These are phyloP conservation scores for Amphibalanus amphitrite DNA, from an alignment of 1,140 invertebrate species.

Conservation along the genomic window DNA sequence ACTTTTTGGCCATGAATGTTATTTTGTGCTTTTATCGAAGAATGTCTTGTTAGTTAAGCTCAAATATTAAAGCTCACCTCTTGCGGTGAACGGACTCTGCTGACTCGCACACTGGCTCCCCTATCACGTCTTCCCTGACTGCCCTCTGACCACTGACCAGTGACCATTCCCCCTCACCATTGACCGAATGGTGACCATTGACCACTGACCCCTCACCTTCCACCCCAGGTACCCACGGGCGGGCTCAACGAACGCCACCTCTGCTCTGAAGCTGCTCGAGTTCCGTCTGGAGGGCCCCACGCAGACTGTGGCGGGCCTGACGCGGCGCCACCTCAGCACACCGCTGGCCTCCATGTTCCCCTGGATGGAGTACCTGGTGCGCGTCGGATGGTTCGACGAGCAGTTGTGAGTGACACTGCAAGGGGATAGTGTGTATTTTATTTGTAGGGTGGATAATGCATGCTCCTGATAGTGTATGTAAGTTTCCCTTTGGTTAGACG, in stretches of 20 bases:
- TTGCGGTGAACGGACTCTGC: too few species aligned
- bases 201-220: too few species aligned
- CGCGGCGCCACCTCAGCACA: slow-evolving; percentile 49
- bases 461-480: slow-evolving; percentile 6
- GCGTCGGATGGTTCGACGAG: slow-evolving; percentile 81
- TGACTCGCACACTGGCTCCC: too few species aligned
- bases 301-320: slow-evolving; percentile 43
- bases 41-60: too few species aligned
- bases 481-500: not conserved
- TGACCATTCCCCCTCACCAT: too few species aligned
- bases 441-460: not conserved
- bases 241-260: slow-evolving; percentile 74
- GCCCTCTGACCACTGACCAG: too few species aligned
- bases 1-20: too few species aligned
- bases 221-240: slow-evolving; percentile 64
- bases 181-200: too few species aligned
- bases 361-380: slow-evolving; percentile 82
- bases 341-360: slow-evolving; percentile 57
- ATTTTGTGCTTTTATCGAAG: too few species aligned
- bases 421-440: not conserved
- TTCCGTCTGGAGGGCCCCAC: slow-evolving; percentile 47
- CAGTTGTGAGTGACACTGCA: slow-evolving; percentile 46
- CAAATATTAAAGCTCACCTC: too few species aligned
- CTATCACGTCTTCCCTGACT: too few species aligned
- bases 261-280: slow-evolving; percentile 69